These are phyloP conservation scores for Ptiloglossa arizonensis DNA, from an alignment of 1,140 invertebrate species.

Conservation along the genomic window DNA sequence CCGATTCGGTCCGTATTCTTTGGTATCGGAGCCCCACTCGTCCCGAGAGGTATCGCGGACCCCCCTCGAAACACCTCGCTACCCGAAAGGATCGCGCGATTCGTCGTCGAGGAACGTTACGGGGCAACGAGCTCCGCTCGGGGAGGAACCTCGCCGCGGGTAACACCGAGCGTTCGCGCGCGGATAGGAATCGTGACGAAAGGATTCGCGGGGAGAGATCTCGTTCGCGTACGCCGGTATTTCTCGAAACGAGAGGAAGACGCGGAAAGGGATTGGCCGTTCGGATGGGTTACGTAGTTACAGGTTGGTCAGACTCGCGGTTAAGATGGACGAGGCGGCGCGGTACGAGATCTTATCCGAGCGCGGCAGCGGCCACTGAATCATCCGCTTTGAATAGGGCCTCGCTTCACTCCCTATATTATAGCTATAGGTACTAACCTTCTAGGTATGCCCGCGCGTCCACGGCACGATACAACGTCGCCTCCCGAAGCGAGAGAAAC, in stretches of 20 bases:
- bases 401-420: slow-evolving; percentile 76
- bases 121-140: not conserved
- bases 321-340: slow-evolving; percentile 78
- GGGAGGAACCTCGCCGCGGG: no score
- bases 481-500: slow-evolving; percentile 36
- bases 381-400: slow-evolving; percentile 81
- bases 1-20: not conserved
- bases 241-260: slow-evolving; percentile 54
- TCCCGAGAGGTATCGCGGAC: not conserved
- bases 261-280: slow-evolving; percentile 55
- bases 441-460: slow-evolving; percentile 61
- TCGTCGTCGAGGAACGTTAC: not conserved
- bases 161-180: not conserved
- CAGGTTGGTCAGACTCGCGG: slow-evolving; percentile 70
- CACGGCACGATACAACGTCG: slow-evolving; percentile 62
- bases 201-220: not conserved
- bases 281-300: slow-evolving; percentile 71
- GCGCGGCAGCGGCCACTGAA: slow-evolving; percentile 78
- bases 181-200: not conserved
- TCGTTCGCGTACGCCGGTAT: slow-evolving; percentile 44
- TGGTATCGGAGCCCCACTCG: no score
- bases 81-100: not conserved
- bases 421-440: slow-evolving; percentile 72
- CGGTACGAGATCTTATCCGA: slow-evolving; percentile 78
- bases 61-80: not conserved